phyloP scores from a whole-genome alignment of 2,113 vertebrate species.

The Ia io region DNA sequence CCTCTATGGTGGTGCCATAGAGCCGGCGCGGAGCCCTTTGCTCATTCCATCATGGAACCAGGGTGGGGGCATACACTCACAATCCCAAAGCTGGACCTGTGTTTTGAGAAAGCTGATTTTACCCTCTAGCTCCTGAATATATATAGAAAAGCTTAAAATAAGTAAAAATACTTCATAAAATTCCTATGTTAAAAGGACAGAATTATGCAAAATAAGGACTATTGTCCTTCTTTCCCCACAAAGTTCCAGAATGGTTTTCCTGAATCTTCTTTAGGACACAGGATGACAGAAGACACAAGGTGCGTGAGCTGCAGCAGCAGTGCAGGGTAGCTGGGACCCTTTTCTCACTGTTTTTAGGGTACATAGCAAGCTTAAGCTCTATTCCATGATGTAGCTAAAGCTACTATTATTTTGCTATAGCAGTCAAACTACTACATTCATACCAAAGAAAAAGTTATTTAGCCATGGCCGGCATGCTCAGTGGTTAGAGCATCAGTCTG shows the following conservation, averaged over 20 bases:
- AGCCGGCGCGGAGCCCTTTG: neutral
- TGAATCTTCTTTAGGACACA: neutral
- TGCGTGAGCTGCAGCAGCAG: neutral
- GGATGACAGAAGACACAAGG: conserved; percentile 1
- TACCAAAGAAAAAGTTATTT: neutral
- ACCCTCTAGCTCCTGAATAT: neutral
- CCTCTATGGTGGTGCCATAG: neutral
- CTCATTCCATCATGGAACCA: neutral
- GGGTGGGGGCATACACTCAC: neutral
- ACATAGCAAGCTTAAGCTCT: neutral
- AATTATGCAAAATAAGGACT: neutral
- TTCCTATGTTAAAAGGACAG: neutral
- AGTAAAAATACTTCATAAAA: neutral
- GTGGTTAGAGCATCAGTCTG: no score
- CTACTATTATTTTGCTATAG: neutral
- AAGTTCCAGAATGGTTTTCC: neutral
- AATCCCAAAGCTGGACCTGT: neutral
- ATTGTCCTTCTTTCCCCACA: neutral
- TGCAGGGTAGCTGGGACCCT: neutral
- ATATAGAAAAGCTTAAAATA: neutral
- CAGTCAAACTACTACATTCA: neutral
- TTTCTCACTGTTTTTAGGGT: neutral
- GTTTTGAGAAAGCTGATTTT: neutral
- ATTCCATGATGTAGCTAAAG: neutral
- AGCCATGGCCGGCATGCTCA: no score